Conservation (phyloP, 2,888 invertebrate species). For the Dicranocentrus wangi region DNA sequence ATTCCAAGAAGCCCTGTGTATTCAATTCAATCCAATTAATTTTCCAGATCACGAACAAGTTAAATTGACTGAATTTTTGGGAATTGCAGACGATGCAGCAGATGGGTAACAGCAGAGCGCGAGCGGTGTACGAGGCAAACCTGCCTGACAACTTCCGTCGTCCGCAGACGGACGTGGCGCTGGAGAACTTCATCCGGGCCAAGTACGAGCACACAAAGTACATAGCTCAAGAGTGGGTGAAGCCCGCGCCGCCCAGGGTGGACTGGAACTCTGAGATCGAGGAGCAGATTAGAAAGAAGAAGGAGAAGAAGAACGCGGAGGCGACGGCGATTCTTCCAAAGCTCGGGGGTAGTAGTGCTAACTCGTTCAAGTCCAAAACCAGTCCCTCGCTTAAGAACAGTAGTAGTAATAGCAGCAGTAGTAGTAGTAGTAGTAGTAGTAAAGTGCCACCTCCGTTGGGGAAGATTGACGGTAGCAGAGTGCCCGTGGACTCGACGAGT, state of each 20-base stretch:
- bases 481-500: no score
- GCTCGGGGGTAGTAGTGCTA: conserved; percentile 8
- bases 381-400: not conserved
- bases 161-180: conserved; percentile 93
- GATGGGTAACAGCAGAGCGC: conserved; percentile 97
- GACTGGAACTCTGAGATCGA: conserved; percentile 90
- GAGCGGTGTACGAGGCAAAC: conserved; percentile 98
- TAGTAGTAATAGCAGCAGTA: conserved; percentile 11
- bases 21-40: no score
- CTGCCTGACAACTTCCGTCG: conserved; percentile 95
- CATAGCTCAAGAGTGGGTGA: conserved; percentile 97
- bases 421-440: conserved; percentile 10
- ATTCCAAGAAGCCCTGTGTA: no score
- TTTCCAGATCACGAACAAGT: no score
- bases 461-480: conserved; percentile 24
- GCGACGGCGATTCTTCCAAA: conserved; percentile 18
- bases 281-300: conserved; percentile 89
- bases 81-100: conserved; percentile 91
- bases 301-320: conserved; percentile 75
- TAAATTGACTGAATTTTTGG: no score
- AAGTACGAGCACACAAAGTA: conserved; percentile 99
- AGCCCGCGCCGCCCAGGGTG: conserved; percentile 72
- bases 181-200: conserved; percentile 96
- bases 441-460: conserved; percentile 6
- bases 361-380: not conserved